Percentiles rank a stretch among this genome's conserved stretches.
phyloP scores from a whole-genome alignment of 1,140 invertebrate species.

The Psix sp. region DNA sequence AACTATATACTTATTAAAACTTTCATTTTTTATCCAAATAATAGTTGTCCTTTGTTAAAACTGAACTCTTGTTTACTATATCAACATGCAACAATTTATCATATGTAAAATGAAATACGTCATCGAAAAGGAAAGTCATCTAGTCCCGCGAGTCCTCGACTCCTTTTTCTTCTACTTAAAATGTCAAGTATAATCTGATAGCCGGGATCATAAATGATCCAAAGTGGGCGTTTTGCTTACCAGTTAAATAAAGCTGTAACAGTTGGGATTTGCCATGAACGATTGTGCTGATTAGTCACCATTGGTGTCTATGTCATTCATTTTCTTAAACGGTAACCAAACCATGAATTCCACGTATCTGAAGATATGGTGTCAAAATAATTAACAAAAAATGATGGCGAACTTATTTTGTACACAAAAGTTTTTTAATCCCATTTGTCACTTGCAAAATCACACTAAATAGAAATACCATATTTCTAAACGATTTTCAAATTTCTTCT shows the following conservation, averaged over 20 bases:
- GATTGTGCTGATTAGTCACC: slow-evolving; percentile 24
- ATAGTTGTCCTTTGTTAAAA: slow-evolving; percentile 32
- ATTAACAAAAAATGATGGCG: no score
- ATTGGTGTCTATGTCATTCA: background rate
- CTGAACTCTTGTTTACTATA: slow-evolving; percentile 41
- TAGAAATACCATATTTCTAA: no score
- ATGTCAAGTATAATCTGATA: slow-evolving; percentile 61
- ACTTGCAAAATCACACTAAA: no score
- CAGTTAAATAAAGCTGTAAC: slow-evolving; percentile 44
- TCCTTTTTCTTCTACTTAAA: slow-evolving; percentile 51
- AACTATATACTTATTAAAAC: background rate
- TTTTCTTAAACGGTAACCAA: no score
- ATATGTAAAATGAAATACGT: slow-evolving; percentile 51
- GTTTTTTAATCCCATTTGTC: no score
- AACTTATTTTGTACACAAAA: no score
- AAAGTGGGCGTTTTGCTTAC: slow-evolving; percentile 34
- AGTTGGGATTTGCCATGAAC: slow-evolving; percentile 32
- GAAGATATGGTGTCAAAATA: no score
- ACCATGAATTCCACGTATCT: no score
- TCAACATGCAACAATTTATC: slow-evolving; percentile 32
- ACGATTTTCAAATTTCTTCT: no score
- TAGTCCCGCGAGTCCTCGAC: slow-evolving; percentile 39
- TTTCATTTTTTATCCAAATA: slow-evolving; percentile 13
- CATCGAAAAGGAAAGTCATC: slow-evolving; percentile 60
- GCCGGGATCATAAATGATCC: slow-evolving; percentile 43